Percentiles rank a stretch among this genome's conserved stretches.
phyloP scores from a whole-genome alignment of 2,113 vertebrate species.

The Oenanthe melanoleuca region DNA sequence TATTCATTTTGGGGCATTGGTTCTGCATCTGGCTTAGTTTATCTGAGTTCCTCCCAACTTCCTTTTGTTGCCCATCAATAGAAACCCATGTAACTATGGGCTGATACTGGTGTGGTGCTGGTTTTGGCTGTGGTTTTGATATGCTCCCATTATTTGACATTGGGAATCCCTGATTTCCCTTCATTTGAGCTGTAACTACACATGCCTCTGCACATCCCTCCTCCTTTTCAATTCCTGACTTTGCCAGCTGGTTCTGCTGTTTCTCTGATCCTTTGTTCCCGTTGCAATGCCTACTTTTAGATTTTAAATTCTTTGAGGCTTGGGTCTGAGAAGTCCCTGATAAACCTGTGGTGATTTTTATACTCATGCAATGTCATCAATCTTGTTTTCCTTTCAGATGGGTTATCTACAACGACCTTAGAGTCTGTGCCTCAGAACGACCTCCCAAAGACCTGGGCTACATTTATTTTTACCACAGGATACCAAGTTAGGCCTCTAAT shows the following conservation, averaged over 20 bases:
- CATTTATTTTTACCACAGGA: constrained; percentile 96
- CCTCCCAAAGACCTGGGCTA: constrained; percentile 98
- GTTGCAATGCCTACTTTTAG: neutral
- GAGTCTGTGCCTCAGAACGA: constrained; percentile 95
- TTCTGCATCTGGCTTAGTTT: neutral
- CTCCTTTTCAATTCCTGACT: neutral
- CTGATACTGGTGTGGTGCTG: neutral
- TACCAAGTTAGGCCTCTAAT: constrained; percentile 83
- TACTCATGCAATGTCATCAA: neutral
- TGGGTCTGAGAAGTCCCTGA: neutral
- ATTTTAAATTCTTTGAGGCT: neutral
- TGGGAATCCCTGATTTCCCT: neutral
- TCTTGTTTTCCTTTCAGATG: constrained; percentile 82
- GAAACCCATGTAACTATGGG: neutral
- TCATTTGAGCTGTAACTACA: neutral
- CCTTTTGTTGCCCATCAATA: neutral
- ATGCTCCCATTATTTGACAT: neutral
- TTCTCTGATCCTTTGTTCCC: neutral
- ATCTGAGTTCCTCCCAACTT: neutral
- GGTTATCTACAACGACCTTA: constrained; percentile 99
- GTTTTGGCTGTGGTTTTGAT: neutral
- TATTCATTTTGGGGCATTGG: rapidly evolving
- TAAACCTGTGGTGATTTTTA: neutral
- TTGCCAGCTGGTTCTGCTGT: neutral
- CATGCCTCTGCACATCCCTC: neutral